Percentiles rank a stretch among this genome's conserved stretches.
Conservation (phyloP, 2,797 vertebrate genomes). For the Artibeus jamaicensis region DNA sequence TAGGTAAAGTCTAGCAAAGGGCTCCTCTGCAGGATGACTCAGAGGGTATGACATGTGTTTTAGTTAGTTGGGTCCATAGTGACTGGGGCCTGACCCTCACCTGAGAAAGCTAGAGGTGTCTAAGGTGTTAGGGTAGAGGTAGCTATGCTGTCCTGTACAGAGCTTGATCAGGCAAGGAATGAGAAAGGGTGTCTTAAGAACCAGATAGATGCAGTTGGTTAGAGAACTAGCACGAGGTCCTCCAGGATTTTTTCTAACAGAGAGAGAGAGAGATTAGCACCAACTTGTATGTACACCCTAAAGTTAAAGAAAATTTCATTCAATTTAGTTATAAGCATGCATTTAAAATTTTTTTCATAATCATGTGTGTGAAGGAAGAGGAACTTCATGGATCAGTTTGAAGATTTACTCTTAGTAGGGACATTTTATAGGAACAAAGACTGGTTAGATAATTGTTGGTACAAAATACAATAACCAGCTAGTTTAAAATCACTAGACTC, state of each 20-base stretch:
- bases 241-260: not conserved
- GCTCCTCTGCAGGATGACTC: not conserved
- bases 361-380: not conserved
- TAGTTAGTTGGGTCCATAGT: not conserved
- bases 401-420: not conserved
- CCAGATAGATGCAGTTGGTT: not conserved
- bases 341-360: not conserved
- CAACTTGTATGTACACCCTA: not conserved
- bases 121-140: not conserved
- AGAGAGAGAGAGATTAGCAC: not conserved
- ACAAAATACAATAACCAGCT: not conserved
- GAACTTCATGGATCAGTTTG: not conserved
- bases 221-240: not conserved
- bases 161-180: not conserved
- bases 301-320: not conserved
- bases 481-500: not conserved
- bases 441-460: not conserved
- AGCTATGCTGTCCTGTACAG: not conserved
- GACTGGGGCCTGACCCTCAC: not conserved
- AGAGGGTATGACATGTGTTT: not conserved
- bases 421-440: slow-evolving; percentile 18
- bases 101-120: not conserved
- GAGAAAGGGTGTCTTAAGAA: not conserved
- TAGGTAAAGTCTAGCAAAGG: not conserved
- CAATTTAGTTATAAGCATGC: not conserved